Base-by-base conservation (phyloP, 2,797 vertebrate species). In the Capromys pilorides region DNA sequence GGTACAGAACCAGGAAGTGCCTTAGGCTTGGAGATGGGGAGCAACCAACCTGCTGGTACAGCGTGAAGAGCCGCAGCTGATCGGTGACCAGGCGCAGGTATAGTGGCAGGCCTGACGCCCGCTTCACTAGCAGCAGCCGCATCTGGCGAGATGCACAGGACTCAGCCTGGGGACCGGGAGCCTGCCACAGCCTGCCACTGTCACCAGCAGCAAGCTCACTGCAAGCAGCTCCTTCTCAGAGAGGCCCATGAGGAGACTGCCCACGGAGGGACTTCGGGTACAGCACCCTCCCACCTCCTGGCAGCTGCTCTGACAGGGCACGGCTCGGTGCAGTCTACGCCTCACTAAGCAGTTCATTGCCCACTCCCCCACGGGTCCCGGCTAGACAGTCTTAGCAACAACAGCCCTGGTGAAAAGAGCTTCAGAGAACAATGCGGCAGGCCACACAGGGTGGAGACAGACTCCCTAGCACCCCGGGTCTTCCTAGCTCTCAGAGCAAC, bases 61-160 rank as follows among this genome's bases (percentile, higher is more conserved):
- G 97, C 0, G 98, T 98, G 96, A 98, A 99, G 95, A 98, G 98
- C 95, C 98, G 98, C 95, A 99, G 98, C 96, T 99, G 96, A 98
- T 99, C 96, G 0, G 94, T 97, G 97, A 98, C 99, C 95, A 99
- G 94, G 93, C 97, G 98, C 91, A 99, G 97, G 97, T 99, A 99
- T 81, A 99, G 97, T 0, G 99, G 99, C 97, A 98, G 98, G 78
- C 77, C 97, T 0, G 99, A 98, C n/a, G 98, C 99, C 57, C 98
- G 99, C 97, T 99, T 99, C 97, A 98, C 98, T 61, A 99, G 97
- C 89, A 99, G 98, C 0, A 97, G 98, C 96, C 97, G 99, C 97
- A 99, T 98, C 99, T 99, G 97, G 1, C 0, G 85, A 24, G 54
- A 96, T 1, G 0, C 5, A 8, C 64, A 83, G 75, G 90, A 61